phyloP scores from a whole-genome alignment of 2,888 invertebrate genomes.

The Embidobia sp. region DNA sequence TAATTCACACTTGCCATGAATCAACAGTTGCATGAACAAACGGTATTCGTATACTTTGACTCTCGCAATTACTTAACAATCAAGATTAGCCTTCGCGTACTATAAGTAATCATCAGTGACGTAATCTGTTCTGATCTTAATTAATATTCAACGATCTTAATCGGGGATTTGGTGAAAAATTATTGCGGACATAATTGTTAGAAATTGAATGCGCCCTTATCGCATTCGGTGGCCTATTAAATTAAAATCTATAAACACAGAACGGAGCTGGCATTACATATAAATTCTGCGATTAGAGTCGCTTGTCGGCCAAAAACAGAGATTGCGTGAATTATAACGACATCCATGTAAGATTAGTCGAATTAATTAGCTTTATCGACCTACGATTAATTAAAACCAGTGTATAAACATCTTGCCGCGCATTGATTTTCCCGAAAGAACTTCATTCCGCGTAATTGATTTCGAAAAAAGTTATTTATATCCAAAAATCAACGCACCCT shows the following conservation, averaged over 20 bases:
- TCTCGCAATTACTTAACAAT: too few relatives aligned
- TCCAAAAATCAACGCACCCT: too few relatives aligned
- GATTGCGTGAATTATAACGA: conserved; percentile 38
- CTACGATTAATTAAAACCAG: conserved; percentile 30
- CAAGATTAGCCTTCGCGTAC: too few relatives aligned
- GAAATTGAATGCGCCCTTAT: not conserved
- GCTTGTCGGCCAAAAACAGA: conserved; percentile 30
- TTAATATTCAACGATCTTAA: not conserved
- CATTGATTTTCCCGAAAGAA: conserved; percentile 11
- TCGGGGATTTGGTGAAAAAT: not conserved
- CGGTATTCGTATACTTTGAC: too few relatives aligned
- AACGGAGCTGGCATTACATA: conserved; percentile 6
- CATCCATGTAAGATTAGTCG: conserved; percentile 16
- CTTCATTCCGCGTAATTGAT: too few relatives aligned
- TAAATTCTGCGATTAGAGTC: conserved; percentile 31
- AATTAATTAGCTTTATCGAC: conserved; percentile 41
- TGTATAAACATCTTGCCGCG: conserved; percentile 20
- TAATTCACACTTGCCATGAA: too few relatives aligned
- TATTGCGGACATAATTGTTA: not conserved
- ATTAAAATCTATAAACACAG: conserved; percentile 22
- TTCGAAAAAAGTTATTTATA: too few relatives aligned
- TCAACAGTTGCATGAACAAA: too few relatives aligned
- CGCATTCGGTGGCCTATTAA: conserved; percentile 3
- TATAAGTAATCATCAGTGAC: too few relatives aligned
- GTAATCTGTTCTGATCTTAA: too few relatives aligned